Base-by-base conservation (phyloP, 1,140 invertebrate genomes). In the Euwallacea similis region DNA sequence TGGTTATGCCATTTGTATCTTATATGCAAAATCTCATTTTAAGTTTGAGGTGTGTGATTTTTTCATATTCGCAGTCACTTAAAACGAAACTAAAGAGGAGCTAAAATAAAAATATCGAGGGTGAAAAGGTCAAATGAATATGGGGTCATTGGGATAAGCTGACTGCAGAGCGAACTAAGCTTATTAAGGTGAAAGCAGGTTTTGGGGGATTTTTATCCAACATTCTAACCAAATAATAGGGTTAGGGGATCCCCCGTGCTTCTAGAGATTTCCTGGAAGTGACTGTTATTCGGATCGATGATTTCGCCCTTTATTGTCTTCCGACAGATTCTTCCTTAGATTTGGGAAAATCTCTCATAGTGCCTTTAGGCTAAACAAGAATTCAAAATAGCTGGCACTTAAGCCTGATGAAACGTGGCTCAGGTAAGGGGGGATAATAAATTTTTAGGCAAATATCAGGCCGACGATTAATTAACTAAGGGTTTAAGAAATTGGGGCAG, bases 111-210 rank as follows among this genome's bases (percentile, higher is more conserved):
- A 53, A 53, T 64, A 64, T 64, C 8, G 13, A 15, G 42, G 41
- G n/a, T 42, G 46, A 62, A 62, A 62, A 62, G 60, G 60, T 44
- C 42, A 62, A 44, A 62, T 44, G 60, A 46, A 62, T 62, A 62
- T 62, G 46, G 43, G 60, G 44, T 21, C 13, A 47, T 63, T 15
- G 44, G 46, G 62, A 53, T 64, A 47, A 64, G 44, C 62, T 64
- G 13, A 59, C 46, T 64, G 6, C 44, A 50, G 53, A 16, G 62
- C 46, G 47, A 53, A 64, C 62, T 64, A 50, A 64, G 47, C 62
- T 64, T 64, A 64, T 64, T 64, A 64, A 53, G 62, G 62, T 64
- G 46, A 64, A 64, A 64, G 62, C 47, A 64, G 46, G 47, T 64
- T 64, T 53, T 63, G n/a, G 44, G 47, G 62, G 44, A 50, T 50